Base-by-base conservation (phyloP, 2,797 vertebrate species). In the Artibeus lituratus region DNA sequence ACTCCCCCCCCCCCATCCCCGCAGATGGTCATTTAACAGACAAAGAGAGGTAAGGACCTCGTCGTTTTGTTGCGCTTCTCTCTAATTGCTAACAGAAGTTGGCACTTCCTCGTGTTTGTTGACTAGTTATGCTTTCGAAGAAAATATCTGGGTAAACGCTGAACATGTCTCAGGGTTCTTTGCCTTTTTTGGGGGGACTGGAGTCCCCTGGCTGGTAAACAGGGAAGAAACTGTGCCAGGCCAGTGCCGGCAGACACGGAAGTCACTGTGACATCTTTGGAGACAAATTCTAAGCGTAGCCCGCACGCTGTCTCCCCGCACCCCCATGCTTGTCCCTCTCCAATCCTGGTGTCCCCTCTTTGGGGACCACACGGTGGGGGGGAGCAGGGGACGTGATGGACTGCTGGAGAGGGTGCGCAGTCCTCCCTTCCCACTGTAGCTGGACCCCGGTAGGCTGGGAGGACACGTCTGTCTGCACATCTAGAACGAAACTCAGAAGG, bases 31-130 rank as follows among this genome's bases (percentile, higher is more conserved):
- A 32, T 55, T 78, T 44, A 69, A 85, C 92, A 96, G 80, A 49
- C 84, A 85, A 57, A 69, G n/a, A 53, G 53, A 85, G 35, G 26
- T 53, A 24, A 24, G 55, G 32, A 39, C 32, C 49, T 21, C 29
- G 80, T 35, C 62, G 39, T 44, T 86, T 94, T 73, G 53, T 62
- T 94, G 94, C 51, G 53, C 22, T 0, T 42, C 70, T 78, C 35
- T 83, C 85, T 73, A 42, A 37, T 83, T 80, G 59, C 39, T 86
- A 37, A 86, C 7, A 37, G 51, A 93, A 59, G 4, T 26, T 90
- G 85, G 44, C 87, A 86, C 89, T 90, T 94, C 35, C 59, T 35
- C 1, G 10, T 51, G 65, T 87, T 89, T 78, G 92, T 89, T 96
- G 82, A 59, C 76, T 70, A 47, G 49, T 42, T 57, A 4, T 32